Conservation (phyloP, 2,888 invertebrate species). For the Dolichomitus sp. region DNA sequence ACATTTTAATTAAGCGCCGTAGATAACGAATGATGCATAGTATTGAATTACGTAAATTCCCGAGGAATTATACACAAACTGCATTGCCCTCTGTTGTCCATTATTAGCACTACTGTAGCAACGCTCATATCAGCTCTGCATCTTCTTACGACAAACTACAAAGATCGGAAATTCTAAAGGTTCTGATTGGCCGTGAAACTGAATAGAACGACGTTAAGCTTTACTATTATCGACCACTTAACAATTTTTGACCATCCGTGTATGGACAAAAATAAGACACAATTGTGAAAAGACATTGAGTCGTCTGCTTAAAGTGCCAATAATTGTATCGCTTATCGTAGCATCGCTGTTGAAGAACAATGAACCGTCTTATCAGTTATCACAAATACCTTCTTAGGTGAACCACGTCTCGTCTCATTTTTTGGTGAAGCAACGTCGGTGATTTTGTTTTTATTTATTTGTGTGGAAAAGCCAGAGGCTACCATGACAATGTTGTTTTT, state of each 20-base stretch:
- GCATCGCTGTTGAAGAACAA: not conserved
- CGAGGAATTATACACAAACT: constrained; percentile 1
- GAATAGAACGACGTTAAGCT: not conserved
- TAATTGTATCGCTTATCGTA: not conserved
- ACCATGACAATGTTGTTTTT: constrained; percentile 37
- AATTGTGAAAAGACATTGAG: no score
- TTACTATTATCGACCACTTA: no score
- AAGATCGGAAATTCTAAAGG: not conserved
- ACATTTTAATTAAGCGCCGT: not conserved
- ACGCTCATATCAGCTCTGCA: not conserved
- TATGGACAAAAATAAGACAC: no score
- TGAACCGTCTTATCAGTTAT: constrained; percentile 6
- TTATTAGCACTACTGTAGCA: not conserved
- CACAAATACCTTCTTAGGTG: constrained; percentile 47
- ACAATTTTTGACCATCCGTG: no score
- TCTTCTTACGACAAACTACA: not conserved
- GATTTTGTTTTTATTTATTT: not conserved
- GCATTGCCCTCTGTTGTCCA: not conserved
- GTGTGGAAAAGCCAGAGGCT: constrained; percentile 8
- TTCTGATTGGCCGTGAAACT: not conserved
- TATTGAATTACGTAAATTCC: constrained; percentile 2
- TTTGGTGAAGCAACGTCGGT: not conserved
- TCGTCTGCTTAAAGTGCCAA: not conserved
- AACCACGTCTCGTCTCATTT: not conserved
- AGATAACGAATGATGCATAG: not conserved